These are phyloP conservation scores for Hylomyscus alleni DNA, from an alignment of 2,797 vertebrate species.

Conservation along the genomic window DNA sequence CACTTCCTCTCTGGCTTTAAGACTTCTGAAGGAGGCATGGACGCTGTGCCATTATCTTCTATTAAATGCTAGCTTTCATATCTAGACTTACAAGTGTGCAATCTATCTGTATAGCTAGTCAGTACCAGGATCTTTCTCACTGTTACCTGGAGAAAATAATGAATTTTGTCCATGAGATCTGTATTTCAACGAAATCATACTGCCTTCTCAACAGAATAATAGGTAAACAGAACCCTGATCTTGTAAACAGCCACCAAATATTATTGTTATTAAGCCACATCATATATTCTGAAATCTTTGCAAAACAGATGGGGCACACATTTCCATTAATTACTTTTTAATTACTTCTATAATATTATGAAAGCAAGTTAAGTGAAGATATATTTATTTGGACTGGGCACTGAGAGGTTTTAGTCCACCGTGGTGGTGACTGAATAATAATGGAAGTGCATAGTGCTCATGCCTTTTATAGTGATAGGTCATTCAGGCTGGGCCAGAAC, in stretches of 20 bases:
- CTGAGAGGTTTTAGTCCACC: not conserved
- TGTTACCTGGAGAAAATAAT: not conserved
- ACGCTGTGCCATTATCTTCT: not conserved
- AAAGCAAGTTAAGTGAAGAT: not conserved
- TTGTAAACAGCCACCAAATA: not conserved
- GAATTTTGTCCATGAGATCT: not conserved
- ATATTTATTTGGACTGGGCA: not conserved
- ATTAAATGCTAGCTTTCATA: constrained; percentile 13
- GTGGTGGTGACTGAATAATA: too few species aligned
- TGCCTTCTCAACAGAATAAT: not conserved
- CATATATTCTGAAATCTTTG: not conserved
- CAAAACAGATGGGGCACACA: not conserved
- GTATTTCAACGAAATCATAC: not conserved
- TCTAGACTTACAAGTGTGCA: not conserved
- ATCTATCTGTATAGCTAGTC: not conserved
- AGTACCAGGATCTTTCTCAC: not conserved
- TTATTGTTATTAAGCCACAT: not conserved
- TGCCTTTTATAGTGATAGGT: not conserved
- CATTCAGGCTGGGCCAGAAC: not conserved
- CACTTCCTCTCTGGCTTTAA: too few species aligned
- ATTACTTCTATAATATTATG: not conserved
- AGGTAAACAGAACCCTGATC: not conserved
- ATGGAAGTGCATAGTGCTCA: not conserved
- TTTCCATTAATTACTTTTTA: not conserved
- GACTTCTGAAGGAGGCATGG: not conserved